Conservation (phyloP, 2,797 vertebrate genomes). For the Etheostoma nigrum region DNA sequence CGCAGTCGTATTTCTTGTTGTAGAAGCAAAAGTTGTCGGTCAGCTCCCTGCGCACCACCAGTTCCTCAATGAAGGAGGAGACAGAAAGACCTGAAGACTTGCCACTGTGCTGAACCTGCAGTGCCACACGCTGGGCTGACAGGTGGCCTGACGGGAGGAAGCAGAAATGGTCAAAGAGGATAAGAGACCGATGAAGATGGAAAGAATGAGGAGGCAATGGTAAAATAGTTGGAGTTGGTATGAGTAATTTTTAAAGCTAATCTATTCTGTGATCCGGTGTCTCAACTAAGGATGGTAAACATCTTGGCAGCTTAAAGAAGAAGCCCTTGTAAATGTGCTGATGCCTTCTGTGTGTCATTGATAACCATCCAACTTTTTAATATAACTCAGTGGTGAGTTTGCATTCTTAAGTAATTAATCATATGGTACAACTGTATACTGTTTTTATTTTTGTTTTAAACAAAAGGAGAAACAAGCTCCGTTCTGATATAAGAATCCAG, state of each 20-base stretch:
- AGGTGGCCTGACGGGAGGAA: slow-evolving; percentile 82
- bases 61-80: slow-evolving; percentile 88
- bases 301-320: not conserved
- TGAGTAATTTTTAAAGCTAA: not conserved
- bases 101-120: slow-evolving; percentile 84
- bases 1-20: slow-evolving; percentile 90
- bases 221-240: not conserved
- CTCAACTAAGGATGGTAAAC: not conserved
- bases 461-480: not conserved
- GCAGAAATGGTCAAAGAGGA: not conserved
- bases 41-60: slow-evolving; percentile 91
- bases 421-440: too few relatives aligned
- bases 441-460: not conserved
- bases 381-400: too few relatives aligned
- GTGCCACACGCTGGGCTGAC: slow-evolving; percentile 88
- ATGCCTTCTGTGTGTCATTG: not conserved
- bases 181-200: not conserved
- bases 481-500: not conserved
- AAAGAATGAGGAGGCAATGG: not conserved
- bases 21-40: slow-evolving; percentile 95
- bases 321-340: too few relatives aligned
- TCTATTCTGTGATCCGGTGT: not conserved
- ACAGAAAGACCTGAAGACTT: slow-evolving; percentile 75
- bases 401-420: too few relatives aligned
- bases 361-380: too few relatives aligned